Percentiles rank a stretch among this genome's conserved stretches.
Evolutionary conservation across 2,888 invertebrate genomes (phyloP).

Genomic region (Eilema depressum): DNA sequence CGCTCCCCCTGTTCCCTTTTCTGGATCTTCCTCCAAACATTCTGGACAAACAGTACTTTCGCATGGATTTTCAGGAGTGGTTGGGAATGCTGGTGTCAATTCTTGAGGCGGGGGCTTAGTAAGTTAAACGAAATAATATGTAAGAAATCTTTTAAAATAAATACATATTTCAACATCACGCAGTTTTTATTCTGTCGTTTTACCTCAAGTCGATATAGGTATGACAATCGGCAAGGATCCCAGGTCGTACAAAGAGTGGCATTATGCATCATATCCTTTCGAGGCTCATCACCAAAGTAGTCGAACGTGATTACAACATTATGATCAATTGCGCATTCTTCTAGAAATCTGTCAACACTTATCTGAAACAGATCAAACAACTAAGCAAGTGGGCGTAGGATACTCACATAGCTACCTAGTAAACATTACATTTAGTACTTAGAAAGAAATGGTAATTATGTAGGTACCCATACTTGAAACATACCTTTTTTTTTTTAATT

Average conservation of each 20-base stretch:
- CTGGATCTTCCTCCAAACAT: slow-evolving; percentile 71
- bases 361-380: slow-evolving; percentile 59
- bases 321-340: slow-evolving; percentile 77
- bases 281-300: slow-evolving; percentile 82
- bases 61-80: slow-evolving; percentile 75
- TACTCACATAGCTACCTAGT: too few relatives aligned
- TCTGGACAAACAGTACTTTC: slow-evolving; percentile 78
- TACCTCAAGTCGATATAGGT: slow-evolving; percentile 81
- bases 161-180: not conserved
- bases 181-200: slow-evolving; percentile 13
- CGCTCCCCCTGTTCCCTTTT: slow-evolving; percentile 38
- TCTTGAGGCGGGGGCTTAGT: slow-evolving; percentile 76
- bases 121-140: slow-evolving; percentile 20
- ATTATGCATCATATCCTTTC: slow-evolving; percentile 81
- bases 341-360: slow-evolving; percentile 69
- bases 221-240: slow-evolving; percentile 81
- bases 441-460: too few relatives aligned
- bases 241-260: slow-evolving; percentile 78
- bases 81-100: slow-evolving; percentile 74
- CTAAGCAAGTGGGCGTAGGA: not conserved
- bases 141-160: not conserved
- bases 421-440: too few relatives aligned
- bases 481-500: too few relatives aligned
- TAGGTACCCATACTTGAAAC: too few relatives aligned
- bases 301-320: slow-evolving; percentile 81